Conservation (phyloP, 2,888 invertebrate genomes). For the Acleris literana region DNA sequence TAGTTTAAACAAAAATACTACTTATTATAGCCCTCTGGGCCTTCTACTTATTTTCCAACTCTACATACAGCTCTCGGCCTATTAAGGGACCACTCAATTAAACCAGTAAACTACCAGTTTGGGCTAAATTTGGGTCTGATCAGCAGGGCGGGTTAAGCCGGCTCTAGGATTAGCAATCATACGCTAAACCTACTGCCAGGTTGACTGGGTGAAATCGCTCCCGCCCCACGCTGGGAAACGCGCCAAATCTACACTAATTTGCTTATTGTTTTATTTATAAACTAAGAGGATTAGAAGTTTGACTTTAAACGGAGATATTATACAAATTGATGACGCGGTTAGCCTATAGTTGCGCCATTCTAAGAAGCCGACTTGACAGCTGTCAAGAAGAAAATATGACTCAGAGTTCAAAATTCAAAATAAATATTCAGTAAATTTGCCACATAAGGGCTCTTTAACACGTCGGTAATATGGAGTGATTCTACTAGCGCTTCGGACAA, state of each 20-base stretch:
- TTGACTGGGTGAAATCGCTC: slow-evolving; percentile 3
- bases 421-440: too few relatives aligned
- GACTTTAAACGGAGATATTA: background rate
- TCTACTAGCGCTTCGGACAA: too few relatives aligned
- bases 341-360: too few relatives aligned
- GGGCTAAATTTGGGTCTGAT: background rate
- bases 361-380: too few relatives aligned
- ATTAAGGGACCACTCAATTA: background rate
- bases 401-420: too few relatives aligned
- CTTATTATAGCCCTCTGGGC: too few relatives aligned
- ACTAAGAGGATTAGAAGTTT: background rate
- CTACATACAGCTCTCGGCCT: background rate
- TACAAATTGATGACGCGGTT: too few relatives aligned
- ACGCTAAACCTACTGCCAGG: slow-evolving; percentile 12
- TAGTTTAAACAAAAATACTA: too few relatives aligned
- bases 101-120: background rate
- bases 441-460: too few relatives aligned
- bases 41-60: too few relatives aligned
- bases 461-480: too few relatives aligned
- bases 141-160: slow-evolving; percentile 3
- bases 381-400: too few relatives aligned
- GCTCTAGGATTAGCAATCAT: slow-evolving; percentile 9
- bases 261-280: background rate
- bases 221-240: background rate
- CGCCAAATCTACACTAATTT: slow-evolving; percentile 1